phyloP scores from a whole-genome alignment of 2,797 vertebrate genomes.

The Yasuhikotakia modesta region DNA sequence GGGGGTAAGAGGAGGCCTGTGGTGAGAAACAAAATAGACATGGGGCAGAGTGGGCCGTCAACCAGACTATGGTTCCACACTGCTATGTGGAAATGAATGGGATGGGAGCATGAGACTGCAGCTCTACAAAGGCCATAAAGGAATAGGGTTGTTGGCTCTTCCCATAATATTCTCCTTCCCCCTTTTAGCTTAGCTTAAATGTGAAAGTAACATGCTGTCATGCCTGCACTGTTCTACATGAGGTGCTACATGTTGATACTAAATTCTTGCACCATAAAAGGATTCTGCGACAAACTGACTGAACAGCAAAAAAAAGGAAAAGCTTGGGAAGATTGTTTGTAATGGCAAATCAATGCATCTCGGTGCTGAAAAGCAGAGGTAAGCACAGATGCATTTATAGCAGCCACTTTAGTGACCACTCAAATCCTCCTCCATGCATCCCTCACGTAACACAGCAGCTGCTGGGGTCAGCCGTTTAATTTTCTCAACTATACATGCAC shows the following conservation, averaged over 20 bases:
- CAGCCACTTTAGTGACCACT: conserved; percentile 45
- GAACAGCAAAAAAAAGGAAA: conserved; percentile 34
- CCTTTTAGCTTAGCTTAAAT: conserved; percentile 26
- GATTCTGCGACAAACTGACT: conserved; percentile 30
- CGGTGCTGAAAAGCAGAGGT: conserved; percentile 51
- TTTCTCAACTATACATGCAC: conserved; percentile 60
- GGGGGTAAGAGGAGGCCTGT: conserved; percentile 87
- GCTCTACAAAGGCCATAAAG: conserved; percentile 50
- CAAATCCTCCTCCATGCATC: conserved; percentile 54
- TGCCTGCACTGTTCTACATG: conserved; percentile 45
- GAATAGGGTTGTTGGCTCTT: conserved; percentile 23
- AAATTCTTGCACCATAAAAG: background rate
- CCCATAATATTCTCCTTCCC: conserved; percentile 17
- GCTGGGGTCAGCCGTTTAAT: conserved; percentile 46
- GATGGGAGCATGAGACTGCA: conserved; percentile 56
- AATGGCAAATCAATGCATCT: conserved; percentile 58
- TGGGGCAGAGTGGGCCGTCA: conserved; percentile 77
- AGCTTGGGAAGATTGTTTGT: conserved; percentile 49
- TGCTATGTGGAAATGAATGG: conserved; percentile 57
- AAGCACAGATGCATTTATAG: conserved; percentile 58
- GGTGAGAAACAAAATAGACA: conserved; percentile 82
- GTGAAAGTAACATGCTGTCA: conserved; percentile 49
- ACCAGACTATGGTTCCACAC: conserved; percentile 66
- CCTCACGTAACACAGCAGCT: conserved; percentile 41
- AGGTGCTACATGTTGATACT: conserved; percentile 37